Percentiles rank a stretch among this genome's conserved stretches.
These are phyloP conservation scores for Leucania comma DNA, from an alignment of 2,888 invertebrate species.

Conservation along the genomic window DNA sequence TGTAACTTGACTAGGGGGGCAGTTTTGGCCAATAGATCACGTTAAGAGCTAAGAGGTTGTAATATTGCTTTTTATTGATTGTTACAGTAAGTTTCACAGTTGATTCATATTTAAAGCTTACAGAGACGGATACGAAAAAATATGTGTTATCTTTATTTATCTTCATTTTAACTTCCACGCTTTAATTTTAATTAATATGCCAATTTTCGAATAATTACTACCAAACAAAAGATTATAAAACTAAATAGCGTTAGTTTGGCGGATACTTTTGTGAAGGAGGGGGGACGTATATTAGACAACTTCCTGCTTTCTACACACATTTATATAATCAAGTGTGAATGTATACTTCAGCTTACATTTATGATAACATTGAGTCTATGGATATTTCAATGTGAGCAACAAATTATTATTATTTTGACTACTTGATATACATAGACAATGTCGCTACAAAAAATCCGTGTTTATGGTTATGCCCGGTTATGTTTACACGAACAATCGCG, in stretches of 20 bases:
- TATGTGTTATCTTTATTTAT: background rate
- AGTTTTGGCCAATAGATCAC: too few relatives aligned
- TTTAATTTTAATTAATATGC: background rate
- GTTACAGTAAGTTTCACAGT: slow-evolving; percentile 3
- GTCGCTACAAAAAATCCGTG: slow-evolving; percentile 26
- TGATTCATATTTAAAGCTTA: slow-evolving; percentile 6
- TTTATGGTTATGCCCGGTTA: slow-evolving; percentile 7
- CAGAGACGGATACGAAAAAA: background rate
- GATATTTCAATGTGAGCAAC: slow-evolving; percentile 24
- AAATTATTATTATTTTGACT: slow-evolving; percentile 7
- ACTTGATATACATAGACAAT: slow-evolving; percentile 24
- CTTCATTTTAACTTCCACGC: background rate
- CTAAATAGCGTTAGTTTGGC: slow-evolving; percentile 51
- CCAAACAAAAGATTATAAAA: slow-evolving; percentile 52
- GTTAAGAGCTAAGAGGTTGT: background rate
- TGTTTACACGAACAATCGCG: slow-evolving; percentile 4
- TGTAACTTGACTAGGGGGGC: too few relatives aligned
- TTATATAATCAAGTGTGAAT: slow-evolving; percentile 29
- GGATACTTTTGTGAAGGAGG: slow-evolving; percentile 16
- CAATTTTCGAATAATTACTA: slow-evolving; percentile 56
- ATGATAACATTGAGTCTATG: slow-evolving; percentile 29
- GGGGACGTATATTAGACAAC: slow-evolving; percentile 1
- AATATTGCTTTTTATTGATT: slow-evolving; percentile 3
- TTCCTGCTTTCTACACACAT: slow-evolving; percentile 34
- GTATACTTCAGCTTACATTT: slow-evolving; percentile 23